These are phyloP conservation scores for Leucophenga maculata DNA, from an alignment of 2,888 invertebrate species.

Conservation along the genomic window DNA sequence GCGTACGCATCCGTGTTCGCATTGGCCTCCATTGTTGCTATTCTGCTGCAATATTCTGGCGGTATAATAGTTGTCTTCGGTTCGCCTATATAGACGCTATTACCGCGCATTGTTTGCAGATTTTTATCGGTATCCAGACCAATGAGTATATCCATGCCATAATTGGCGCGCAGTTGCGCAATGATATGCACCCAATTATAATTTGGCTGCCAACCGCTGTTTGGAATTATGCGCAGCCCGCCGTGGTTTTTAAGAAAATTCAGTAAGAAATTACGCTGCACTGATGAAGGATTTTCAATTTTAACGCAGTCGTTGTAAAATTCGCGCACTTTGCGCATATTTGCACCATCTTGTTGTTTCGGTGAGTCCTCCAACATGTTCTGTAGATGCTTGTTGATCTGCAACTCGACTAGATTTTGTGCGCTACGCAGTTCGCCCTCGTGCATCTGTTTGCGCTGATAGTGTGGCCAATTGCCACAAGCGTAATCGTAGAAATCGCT, in stretches of 20 bases:
- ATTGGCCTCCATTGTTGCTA: conserved; percentile 41
- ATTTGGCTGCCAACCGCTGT: conserved; percentile 57
- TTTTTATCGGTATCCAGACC: conserved; percentile 63
- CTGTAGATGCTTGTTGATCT: conserved; percentile 52
- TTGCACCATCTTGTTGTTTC: conserved; percentile 40
- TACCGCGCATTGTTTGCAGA: conserved; percentile 50
- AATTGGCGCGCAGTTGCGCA: conserved; percentile 54
- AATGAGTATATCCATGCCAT: conserved; percentile 65
- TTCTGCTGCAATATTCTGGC: conserved; percentile 54
- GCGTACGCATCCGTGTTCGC: conserved; percentile 47
- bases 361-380: conserved; percentile 46
- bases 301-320: conserved; percentile 62
- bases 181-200: conserved; percentile 63
- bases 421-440: conserved; percentile 49
- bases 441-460: conserved; percentile 44
- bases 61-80: conserved; percentile 60
- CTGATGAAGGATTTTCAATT: conserved; percentile 42
- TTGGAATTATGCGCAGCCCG: conserved; percentile 56
- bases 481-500: conserved; percentile 67
- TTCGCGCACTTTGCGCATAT: conserved; percentile 55
- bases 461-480: conserved; percentile 64
- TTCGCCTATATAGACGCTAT: conserved; percentile 61
- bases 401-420: conserved; percentile 48
- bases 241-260: conserved; percentile 55
- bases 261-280: conserved; percentile 51